Evolutionary conservation across 1,140 invertebrate species (phyloP).

Genomic region (Sarcophaga bullata): DNA sequence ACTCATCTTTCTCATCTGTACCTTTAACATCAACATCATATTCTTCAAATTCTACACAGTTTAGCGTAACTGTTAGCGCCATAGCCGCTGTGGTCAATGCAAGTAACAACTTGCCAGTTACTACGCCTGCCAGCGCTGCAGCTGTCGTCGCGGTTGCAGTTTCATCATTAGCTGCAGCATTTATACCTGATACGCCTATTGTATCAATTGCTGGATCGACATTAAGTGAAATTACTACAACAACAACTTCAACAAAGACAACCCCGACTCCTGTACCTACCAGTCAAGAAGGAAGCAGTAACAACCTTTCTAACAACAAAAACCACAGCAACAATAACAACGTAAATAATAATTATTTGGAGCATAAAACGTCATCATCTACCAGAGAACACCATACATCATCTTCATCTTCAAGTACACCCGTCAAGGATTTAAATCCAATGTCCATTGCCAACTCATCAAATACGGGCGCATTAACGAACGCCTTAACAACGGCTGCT

Average conservation of each 20-base stretch:
- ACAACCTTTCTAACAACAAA: conserved; percentile 8
- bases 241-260: conserved; percentile 60
- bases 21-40: neutral
- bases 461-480: conserved; percentile 27
- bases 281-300: neutral
- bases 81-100: conserved; percentile 29
- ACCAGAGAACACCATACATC: conserved; percentile 17
- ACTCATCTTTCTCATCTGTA: neutral
- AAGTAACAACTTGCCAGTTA: conserved; percentile 22
- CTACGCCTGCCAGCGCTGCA: conserved; percentile 28
- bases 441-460: conserved; percentile 27
- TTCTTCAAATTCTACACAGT: neutral
- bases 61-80: conserved; percentile 31
- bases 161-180: conserved; percentile 48
- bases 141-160: conserved; percentile 24
- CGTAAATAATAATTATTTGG: conserved; percentile 27
- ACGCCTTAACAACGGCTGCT: conserved; percentile 16
- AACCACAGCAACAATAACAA: conserved; percentile 41
- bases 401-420: conserved; percentile 26
- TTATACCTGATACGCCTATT: conserved; percentile 61
- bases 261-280: conserved; percentile 51
- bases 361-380: neutral
- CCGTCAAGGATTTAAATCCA: conserved; percentile 33
- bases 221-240: conserved; percentile 60
- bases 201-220: conserved; percentile 61